phyloP scores from a whole-genome alignment of 2,797 vertebrate genomes.

The Pagetopsis macropterus region DNA sequence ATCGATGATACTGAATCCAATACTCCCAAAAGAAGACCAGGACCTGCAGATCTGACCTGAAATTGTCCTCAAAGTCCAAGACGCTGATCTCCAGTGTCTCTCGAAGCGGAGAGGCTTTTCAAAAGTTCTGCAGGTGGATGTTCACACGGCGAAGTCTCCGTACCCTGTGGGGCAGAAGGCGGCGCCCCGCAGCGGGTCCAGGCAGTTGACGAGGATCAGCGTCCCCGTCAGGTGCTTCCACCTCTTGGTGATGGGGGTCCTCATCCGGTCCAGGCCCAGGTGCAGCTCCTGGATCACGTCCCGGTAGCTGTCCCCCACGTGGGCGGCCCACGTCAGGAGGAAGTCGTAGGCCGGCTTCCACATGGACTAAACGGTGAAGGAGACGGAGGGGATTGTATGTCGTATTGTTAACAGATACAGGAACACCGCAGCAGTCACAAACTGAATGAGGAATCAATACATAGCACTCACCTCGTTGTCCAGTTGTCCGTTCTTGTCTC shows the following conservation, averaged over 20 bases:
- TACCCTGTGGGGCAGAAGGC: constrained; percentile 91
- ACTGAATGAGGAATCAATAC: too few species aligned
- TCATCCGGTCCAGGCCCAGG: constrained; percentile 94
- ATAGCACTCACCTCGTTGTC: constrained; percentile 89
- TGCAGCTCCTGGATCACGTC: constrained; percentile 98
- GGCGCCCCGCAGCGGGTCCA: constrained; percentile 89
- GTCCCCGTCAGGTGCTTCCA: constrained; percentile 98
- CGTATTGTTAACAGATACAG: too few species aligned
- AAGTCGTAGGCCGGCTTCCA: constrained; percentile 99
- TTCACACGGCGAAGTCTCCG: constrained; percentile 91
- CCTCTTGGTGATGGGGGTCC: constrained; percentile 94
- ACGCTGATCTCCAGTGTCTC: constrained; percentile 6
- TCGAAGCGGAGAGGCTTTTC: neutral
- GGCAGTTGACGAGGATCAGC: constrained; percentile 93
- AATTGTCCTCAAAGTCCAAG: neutral
- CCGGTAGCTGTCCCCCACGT: constrained; percentile 95
- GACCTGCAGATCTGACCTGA: neutral
- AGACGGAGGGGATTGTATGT: neutral
- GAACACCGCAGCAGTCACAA: too few species aligned
- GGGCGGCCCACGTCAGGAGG: constrained; percentile 94
- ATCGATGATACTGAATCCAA: neutral
- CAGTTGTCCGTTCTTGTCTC: constrained; percentile 88
- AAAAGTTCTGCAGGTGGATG: neutral
- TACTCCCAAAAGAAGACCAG: neutral
- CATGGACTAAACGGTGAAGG: constrained; percentile 87